Conservation (phyloP, 2,797 vertebrate genomes). For the Acanthis flammea region DNA sequence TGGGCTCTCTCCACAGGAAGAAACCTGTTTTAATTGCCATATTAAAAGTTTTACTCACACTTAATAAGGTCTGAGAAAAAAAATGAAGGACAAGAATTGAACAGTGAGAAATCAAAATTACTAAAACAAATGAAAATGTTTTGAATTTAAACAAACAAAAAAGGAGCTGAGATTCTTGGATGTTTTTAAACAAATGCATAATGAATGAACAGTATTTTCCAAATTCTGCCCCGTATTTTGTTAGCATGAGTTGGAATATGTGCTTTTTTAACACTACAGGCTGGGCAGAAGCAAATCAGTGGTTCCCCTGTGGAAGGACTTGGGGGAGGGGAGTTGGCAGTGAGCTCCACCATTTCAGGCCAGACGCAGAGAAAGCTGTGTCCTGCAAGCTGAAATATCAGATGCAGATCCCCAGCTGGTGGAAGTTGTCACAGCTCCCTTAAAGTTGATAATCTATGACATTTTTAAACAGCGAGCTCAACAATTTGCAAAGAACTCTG, state of each 20-base stretch:
- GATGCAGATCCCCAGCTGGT: slow-evolving; percentile 31
- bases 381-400: slow-evolving; percentile 29
- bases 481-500: background rate
- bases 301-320: background rate
- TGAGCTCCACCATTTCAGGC: background rate
- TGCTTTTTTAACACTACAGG: background rate
- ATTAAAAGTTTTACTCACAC: background rate
- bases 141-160: background rate
- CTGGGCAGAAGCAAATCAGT: background rate
- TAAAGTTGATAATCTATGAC: background rate
- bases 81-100: background rate
- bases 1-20: background rate
- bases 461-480: background rate
- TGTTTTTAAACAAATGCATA: background rate
- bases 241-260: background rate
- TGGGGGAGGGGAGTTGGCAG: slow-evolving; percentile 53
- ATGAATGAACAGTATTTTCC: background rate
- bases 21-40: slow-evolving; percentile 9
- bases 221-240: background rate
- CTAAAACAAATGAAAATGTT: background rate
- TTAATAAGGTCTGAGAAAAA: background rate
- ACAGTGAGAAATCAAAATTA: background rate
- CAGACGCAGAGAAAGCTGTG: slow-evolving; percentile 3
- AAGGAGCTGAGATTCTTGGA: background rate
- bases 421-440: slow-evolving; percentile 6